Base-by-base conservation (phyloP, 2,113 vertebrate species). In the Tupaia chinensis region DNA sequence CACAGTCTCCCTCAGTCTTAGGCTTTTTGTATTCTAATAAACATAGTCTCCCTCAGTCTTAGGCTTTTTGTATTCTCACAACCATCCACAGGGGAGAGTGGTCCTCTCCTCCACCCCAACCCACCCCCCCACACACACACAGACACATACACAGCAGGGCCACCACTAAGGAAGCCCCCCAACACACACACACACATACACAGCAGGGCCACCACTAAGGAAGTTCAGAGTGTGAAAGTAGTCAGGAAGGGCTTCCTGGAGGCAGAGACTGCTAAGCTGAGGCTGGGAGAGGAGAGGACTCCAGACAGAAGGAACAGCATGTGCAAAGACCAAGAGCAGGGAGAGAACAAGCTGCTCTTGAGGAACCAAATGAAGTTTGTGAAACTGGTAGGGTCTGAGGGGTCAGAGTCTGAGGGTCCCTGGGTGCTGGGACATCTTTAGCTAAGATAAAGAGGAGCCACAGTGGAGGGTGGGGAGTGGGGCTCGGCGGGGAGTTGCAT, bases 211-310 rank as follows among this genome's bases (percentile, higher is more conserved):
- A 72, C 63, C 25, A 6, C 44, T 8, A 76, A 54, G 34, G 27
- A 61, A 17, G 68, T 20, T 69, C 73, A 87, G 54, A 61, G 23
- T 12, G 11, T 22, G 20, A 58, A 14, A 17, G 56, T 23, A 29
- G 32, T 89, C 56, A 82, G 69, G 6, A 87, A 89, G 87, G 83
- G 29, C 61, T 90, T 87, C 66, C 65, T 77, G 76, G 80, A 93
- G 87, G n/a, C 72, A 92, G 56, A 91, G 80, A 19, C 60, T 90
- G 72, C 32, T n/a, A 60, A 86, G 13, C 70, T 22, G 65, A 80
- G 20, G 16, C 25, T 76, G 27, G 29, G 44, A 78, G 66, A 81
- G 5, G 14, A 61, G 22, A 44, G 17, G 16, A 19, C 9, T 69
- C 22, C 60, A 32, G 34, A 29, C 63, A 85, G 27, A 23, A 87